Evolutionary conservation across 2,797 vertebrate species (phyloP).

Genomic region (Megalops cyprinoides): DNA sequence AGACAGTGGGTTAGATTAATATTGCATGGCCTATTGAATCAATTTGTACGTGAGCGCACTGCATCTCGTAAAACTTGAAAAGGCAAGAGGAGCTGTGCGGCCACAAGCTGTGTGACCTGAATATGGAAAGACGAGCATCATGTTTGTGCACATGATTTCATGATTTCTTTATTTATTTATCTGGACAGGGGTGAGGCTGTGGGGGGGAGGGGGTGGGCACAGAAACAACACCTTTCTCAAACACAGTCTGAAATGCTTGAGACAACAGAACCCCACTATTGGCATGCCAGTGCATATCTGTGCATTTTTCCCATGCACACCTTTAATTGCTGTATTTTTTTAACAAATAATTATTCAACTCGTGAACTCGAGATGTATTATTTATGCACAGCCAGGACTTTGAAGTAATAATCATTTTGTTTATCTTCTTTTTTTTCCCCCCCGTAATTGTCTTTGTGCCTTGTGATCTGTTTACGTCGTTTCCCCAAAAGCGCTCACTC

Average conservation of each 20-base stretch:
- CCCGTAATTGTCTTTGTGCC: slow-evolving; percentile 43
- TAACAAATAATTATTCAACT: not conserved
- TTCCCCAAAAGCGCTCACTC: slow-evolving; percentile 58
- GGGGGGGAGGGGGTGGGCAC: too few relatives aligned
- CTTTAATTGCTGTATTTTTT: not conserved
- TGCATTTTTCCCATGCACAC: not conserved
- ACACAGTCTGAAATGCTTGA: slow-evolving; percentile 61
- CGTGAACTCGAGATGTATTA: slow-evolving; percentile 38
- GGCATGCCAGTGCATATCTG: slow-evolving; percentile 18
- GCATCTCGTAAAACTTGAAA: slow-evolving; percentile 46
- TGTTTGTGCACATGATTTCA: too few relatives aligned
- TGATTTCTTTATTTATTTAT: too few relatives aligned
- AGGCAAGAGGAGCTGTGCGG: slow-evolving; percentile 51
- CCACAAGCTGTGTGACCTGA: slow-evolving; percentile 45
- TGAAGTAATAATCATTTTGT: slow-evolving; percentile 55
- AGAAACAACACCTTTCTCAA: slow-evolving; percentile 54
- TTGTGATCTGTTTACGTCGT: slow-evolving; percentile 59
- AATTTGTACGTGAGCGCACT: slow-evolving; percentile 55
- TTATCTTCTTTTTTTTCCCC: slow-evolving; percentile 43
- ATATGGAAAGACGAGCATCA: slow-evolving; percentile 32
- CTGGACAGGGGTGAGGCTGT: too few relatives aligned
- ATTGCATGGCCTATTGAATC: slow-evolving; percentile 58
- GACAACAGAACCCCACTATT: slow-evolving; percentile 59
- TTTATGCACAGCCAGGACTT: slow-evolving; percentile 44
- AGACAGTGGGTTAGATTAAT: slow-evolving; percentile 53